Evolutionary conservation across 2,888 invertebrate species (phyloP), one percentile per base, ranked within the genome.

Genomic region (Hemaris fuciformis): DNA sequence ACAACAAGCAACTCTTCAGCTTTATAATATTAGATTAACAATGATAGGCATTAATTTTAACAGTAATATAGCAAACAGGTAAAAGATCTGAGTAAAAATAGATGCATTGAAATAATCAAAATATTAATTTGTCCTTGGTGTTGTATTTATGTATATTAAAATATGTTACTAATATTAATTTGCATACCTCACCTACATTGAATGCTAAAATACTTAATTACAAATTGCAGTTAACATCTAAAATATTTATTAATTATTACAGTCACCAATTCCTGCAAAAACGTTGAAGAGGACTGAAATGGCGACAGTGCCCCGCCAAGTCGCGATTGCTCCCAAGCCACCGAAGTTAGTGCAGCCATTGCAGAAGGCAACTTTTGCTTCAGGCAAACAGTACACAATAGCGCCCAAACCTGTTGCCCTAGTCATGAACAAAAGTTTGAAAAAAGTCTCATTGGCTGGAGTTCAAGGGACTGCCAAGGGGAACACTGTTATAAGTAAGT

Each of bases 241-340:
- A n/a, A n/a, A n/a, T n/a, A n/a, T 4, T n/a, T 25, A 43, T 25
- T 13, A 53, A 22, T 18, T 10, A 64, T 78, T 69, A 3, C 68
- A 87, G 84, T 73, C 83, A 3, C 72, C 77, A 23, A 70, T 75
- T 3, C 62, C 75, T 1, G 62, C 75, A 1, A 62, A 63, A 4
- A 69, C 71, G 25, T 57, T 60, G 0, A 80, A 75, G 57, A 84
- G 80, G 65, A 62, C 69, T 5, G 80, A 84, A 41, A 60, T 79
- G 2, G 60, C 71, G 0, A 71, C 69, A 1, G 65, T 72, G 0
- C 89, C 86, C 67, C 90, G 77, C 69, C 93, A 83, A 65, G 85
- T 93, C 1, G 89, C 93, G 0, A 94, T 94, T 65, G 93, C 93
- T 0, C 93, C 94, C 0, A 94, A 79, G 38, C 80, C 78, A 1